Percentiles rank a stretch among this genome's conserved stretches.
These are phyloP conservation scores for Lemur catta DNA, from an alignment of 2,797 vertebrate genomes.

Conservation along the genomic window DNA sequence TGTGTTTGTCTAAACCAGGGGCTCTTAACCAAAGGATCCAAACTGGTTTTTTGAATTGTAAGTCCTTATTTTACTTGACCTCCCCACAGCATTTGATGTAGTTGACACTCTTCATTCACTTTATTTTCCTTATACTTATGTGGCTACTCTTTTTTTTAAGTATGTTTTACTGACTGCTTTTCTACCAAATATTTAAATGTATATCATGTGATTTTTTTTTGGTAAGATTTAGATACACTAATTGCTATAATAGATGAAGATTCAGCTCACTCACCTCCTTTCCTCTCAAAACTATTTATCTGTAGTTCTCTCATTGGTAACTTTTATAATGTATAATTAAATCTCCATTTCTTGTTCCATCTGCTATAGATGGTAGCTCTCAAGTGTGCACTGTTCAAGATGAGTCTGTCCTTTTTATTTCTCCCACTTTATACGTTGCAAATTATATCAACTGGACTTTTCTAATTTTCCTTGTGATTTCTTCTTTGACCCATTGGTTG, in stretches of 20 bases:
- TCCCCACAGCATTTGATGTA: background rate
- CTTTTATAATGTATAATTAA: background rate
- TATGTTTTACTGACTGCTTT: background rate
- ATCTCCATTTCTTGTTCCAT: background rate
- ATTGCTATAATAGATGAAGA: background rate
- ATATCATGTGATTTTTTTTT: background rate
- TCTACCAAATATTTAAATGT: background rate
- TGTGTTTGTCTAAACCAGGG: background rate
- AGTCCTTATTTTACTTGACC: background rate
- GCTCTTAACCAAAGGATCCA: background rate
- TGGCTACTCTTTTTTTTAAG: background rate
- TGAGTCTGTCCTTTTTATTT: background rate
- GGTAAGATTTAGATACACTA: background rate
- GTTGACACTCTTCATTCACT: background rate
- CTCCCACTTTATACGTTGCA: background rate
- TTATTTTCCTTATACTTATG: background rate
- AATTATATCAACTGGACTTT: background rate
- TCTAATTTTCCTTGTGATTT: background rate
- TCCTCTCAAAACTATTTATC: background rate
- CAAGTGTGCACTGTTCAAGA: background rate
- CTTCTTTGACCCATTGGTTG: background rate
- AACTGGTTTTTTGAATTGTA: background rate
- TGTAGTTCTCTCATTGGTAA: background rate
- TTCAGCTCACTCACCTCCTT: background rate
- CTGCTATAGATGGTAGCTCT: background rate